Evolutionary conservation across 2,797 vertebrate species (phyloP).

Genomic region (Fistularia commersonii): DNA sequence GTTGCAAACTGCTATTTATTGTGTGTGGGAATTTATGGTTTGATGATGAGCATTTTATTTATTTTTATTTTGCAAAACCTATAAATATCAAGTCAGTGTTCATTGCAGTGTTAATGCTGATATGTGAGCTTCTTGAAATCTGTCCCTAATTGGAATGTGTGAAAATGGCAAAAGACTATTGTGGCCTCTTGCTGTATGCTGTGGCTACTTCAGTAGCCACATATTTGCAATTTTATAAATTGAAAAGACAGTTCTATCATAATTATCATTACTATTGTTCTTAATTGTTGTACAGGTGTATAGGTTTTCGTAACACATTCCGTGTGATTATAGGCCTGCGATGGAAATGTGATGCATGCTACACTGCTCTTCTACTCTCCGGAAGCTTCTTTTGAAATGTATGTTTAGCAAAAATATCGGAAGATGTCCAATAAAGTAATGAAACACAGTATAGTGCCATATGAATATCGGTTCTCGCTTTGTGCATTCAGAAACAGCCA

Average conservation of each 20-base stretch:
- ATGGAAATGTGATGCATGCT: conserved; percentile 77
- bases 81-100: conserved; percentile 61
- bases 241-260: conserved; percentile 37
- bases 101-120: conserved; percentile 62
- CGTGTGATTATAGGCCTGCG: conserved; percentile 74
- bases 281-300: conserved; percentile 59
- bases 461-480: conserved; percentile 34
- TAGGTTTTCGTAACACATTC: conserved; percentile 51
- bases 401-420: conserved; percentile 58
- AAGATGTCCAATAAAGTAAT: conserved; percentile 61
- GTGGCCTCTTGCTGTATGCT: conserved; percentile 35
- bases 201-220: conserved; percentile 52
- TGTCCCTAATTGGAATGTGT: conserved; percentile 49
- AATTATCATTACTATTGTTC: conserved; percentile 28
- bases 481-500: conserved; percentile 20
- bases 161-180: conserved; percentile 35
- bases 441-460: conserved; percentile 43
- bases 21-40: conserved; percentile 56
- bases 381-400: conserved; percentile 68
- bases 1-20: conserved; percentile 58
- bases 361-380: conserved; percentile 57
- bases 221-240: conserved; percentile 67
- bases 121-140: conserved; percentile 40
- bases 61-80: conserved; percentile 21
- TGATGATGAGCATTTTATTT: conserved; percentile 34